Percentiles rank a stretch among this genome's conserved stretches.
Evolutionary conservation across 2,113 vertebrate species (phyloP).

Genomic region (Tretioscincus oriximinensis): DNA sequence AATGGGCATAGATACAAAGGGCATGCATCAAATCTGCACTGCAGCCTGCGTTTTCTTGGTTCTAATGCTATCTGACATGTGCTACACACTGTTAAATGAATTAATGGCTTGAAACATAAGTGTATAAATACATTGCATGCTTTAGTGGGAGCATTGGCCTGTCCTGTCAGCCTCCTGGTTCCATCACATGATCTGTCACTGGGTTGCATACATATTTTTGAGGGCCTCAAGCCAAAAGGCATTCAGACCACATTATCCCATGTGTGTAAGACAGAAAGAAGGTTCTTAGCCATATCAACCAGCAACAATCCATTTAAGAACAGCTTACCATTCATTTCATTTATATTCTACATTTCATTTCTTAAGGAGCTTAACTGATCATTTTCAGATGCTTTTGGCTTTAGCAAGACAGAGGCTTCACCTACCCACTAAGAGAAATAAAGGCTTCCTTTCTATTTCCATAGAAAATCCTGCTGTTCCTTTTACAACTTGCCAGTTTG

Average conservation of each 20-base stretch:
- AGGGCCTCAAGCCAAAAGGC: background rate
- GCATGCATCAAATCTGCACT: no score
- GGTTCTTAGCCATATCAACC: background rate
- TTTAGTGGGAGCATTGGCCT: no score
- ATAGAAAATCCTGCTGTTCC: background rate
- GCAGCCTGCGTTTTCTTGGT: no score
- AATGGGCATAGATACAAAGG: no score
- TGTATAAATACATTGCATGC: no score
- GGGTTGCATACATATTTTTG: background rate
- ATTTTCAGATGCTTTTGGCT: background rate
- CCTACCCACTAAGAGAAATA: no score
- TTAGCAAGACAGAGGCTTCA: background rate
- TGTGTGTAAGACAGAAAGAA: background rate
- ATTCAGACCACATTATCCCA: background rate
- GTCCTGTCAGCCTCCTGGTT: background rate
- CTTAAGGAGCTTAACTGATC: background rate
- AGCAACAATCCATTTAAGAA: background rate
- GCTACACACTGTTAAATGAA: no score
- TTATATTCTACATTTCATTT: background rate
- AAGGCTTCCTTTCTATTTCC: background rate
- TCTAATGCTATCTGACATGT: no score
- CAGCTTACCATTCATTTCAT: background rate
- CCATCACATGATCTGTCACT: background rate
- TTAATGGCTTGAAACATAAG: no score
- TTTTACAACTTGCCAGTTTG: background rate